Percentiles rank a stretch among this genome's conserved stretches.
Conservation (phyloP, 2,113 vertebrate species). For the Diphyllodes magnificus region DNA sequence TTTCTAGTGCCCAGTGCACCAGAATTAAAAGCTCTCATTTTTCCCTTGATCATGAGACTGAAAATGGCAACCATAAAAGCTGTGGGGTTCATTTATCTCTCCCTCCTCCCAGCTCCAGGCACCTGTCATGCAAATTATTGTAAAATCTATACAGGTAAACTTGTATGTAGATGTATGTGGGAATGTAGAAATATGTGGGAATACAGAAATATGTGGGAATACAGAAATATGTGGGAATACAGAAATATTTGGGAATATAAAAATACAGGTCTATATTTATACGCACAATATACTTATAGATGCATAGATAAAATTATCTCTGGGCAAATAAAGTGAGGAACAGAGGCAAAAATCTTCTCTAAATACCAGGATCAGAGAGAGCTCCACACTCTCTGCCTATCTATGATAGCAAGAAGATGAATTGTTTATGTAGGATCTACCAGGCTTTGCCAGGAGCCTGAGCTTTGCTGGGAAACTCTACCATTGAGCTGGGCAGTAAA, state of each 20-base stretch:
- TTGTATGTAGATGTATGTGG: background rate
- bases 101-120: background rate
- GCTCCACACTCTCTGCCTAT: background rate
- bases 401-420: background rate
- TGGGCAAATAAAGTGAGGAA: background rate
- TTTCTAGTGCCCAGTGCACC: background rate
- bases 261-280: background rate
- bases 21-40: background rate
- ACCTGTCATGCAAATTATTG: background rate
- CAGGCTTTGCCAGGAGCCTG: background rate
- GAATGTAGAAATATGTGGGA: background rate
- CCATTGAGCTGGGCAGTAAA: background rate
- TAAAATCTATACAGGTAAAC: background rate
- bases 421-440: background rate
- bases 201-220: background rate
- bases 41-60: background rate
- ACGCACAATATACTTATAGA: background rate
- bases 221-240: background rate
- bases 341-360: background rate
- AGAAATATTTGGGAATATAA: background rate
- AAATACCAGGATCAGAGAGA: background rate
- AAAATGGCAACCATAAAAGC: background rate
- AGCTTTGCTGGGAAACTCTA: background rate
- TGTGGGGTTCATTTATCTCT: background rate
- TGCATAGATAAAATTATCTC: background rate